Evolutionary conservation across 1,140 invertebrate species (phyloP).

Genomic region (Drosophila watanabei): DNA sequence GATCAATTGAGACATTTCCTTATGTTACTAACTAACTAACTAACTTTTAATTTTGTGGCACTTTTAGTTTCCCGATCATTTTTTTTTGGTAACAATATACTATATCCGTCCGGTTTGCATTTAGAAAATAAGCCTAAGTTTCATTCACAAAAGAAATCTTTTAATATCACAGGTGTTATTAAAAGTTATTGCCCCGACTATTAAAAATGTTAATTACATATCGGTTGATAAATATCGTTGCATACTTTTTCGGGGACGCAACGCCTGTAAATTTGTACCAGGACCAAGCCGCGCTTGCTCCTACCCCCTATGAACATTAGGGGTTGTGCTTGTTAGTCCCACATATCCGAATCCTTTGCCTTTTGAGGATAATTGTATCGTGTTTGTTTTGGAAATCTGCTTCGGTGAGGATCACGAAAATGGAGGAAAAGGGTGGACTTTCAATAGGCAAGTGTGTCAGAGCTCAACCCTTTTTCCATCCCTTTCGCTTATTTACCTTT

Average conservation of each 20-base stretch:
- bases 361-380: slow-evolving; percentile 62
- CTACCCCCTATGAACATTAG: slow-evolving; percentile 53
- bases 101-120: too few species aligned
- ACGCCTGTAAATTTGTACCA: not conserved
- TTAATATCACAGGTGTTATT: too few species aligned
- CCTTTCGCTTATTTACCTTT: not conserved
- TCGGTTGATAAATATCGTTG: not conserved
- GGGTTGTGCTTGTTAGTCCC: slow-evolving; percentile 41
- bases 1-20: too few species aligned
- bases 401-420: slow-evolving; percentile 39
- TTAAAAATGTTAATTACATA: not conserved
- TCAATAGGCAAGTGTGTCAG: slow-evolving; percentile 26
- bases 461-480: slow-evolving; percentile 52
- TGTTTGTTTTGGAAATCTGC: slow-evolving; percentile 51
- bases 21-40: too few species aligned
- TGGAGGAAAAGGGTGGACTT: slow-evolving; percentile 53
- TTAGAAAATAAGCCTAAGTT: too few species aligned
- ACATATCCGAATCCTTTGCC: slow-evolving; percentile 15
- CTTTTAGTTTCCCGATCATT: too few species aligned
- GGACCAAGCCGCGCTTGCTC: not conserved
- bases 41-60: too few species aligned
- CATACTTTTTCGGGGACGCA: not conserved
- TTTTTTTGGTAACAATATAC: too few species aligned
- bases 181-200: not conserved
- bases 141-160: too few species aligned